These are phyloP conservation scores for Phocoena phocoena DNA, from an alignment of 2,113 vertebrate genomes.

Conservation along the genomic window DNA sequence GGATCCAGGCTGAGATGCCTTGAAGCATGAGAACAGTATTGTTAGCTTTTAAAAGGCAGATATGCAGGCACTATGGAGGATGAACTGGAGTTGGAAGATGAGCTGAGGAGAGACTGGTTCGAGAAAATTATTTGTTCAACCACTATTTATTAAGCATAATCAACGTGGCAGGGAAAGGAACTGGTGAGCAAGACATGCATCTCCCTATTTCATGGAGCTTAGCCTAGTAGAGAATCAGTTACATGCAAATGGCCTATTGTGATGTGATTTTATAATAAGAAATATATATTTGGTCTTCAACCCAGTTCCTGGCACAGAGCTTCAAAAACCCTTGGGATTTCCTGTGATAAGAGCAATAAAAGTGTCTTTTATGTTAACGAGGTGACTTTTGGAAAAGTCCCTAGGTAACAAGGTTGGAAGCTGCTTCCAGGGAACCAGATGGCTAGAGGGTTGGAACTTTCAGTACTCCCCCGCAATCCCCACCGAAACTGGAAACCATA, in stretches of 20 bases:
- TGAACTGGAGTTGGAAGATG: not conserved
- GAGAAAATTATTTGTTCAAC: not conserved
- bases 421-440: not conserved
- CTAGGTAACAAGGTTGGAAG: not conserved
- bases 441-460: not conserved
- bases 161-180: not conserved
- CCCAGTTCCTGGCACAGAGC: not conserved
- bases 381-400: not conserved
- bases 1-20: not conserved
- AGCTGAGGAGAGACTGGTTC: not conserved
- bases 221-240: not conserved
- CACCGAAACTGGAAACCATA: not conserved
- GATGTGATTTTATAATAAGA: not conserved
- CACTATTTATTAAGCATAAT: not conserved
- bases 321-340: not conserved
- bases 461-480: not conserved
- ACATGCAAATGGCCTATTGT: not conserved
- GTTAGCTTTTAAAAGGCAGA: not conserved
- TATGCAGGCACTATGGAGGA: not conserved
- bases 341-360: not conserved
- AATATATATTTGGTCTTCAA: not conserved
- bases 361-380: not conserved
- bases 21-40: not conserved
- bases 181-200: not conserved
- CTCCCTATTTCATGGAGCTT: not conserved